Evolutionary conservation across 2,113 vertebrate genomes (phyloP).

Genomic region (Sinosuthora webbiana): DNA sequence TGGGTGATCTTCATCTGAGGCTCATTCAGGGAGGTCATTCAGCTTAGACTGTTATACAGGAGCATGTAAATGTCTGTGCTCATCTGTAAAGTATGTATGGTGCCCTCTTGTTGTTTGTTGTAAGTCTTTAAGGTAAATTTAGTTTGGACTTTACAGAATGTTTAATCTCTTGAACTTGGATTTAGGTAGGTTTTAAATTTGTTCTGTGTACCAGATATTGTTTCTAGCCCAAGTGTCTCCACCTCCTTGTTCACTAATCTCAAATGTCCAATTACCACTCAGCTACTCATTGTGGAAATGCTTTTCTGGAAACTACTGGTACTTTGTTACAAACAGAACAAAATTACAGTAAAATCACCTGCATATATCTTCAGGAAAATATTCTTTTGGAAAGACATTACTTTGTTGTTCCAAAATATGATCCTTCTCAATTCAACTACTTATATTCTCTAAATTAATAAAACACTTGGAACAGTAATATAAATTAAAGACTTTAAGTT

Average conservation of each 20-base stretch:
- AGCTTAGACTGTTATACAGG: background rate
- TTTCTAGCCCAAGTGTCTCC: background rate
- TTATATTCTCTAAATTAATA: background rate
- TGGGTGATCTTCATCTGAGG: background rate
- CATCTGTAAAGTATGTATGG: background rate
- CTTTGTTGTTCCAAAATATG: background rate
- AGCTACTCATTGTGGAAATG: background rate
- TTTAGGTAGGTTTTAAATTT: background rate
- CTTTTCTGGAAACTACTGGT: background rate
- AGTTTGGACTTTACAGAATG: background rate
- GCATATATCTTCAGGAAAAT: background rate
- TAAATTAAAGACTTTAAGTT: background rate
- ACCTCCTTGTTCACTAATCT: background rate
- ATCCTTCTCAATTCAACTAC: background rate
- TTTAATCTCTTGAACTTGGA: background rate
- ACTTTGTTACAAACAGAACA: background rate
- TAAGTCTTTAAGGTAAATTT: background rate
- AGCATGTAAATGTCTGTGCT: background rate
- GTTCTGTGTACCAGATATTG: background rate
- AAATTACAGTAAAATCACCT: background rate
- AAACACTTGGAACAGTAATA: background rate
- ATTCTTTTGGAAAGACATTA: background rate
- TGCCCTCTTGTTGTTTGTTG: background rate
- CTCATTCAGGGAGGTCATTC: background rate
- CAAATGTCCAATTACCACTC: background rate